Evolutionary conservation across 2,113 vertebrate genomes (phyloP), one percentile per base, ranked within the genome.

Genomic region (Capricornis sumatraensis): DNA sequence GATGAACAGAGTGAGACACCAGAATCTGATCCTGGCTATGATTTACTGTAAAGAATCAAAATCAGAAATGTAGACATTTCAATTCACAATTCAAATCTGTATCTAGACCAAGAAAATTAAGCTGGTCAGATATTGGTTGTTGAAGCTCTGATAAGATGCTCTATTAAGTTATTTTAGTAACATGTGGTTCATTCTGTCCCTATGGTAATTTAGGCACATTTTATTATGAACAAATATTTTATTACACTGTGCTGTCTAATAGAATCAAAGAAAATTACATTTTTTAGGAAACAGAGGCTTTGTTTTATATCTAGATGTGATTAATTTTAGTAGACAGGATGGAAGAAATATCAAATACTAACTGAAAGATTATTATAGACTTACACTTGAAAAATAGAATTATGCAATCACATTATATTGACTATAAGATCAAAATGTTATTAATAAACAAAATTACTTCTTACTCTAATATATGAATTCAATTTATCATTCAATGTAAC

Each of bases 381-480:
- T 95, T 89, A 71, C 8, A 21, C 6, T 92, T 55, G 13, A 97
- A 95, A 95, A 96, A 96, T 67, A 84, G n/a, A 95, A 89, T 86
- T 94, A 16, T 79, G 0, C 33, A 94, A 90, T 90, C 40, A 5
- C 81, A 74, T 96, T 27, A 36, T 74, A 97, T 83, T 88, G 53
- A 96, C 82, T 79, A 62, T 40, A 97, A 97, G 53, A 96, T 94
- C 27, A 97, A 52, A 92, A 67, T 88, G 3, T 76, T 95, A 95
- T 64, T 92, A 90, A 96, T 95, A 95, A 94, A 89, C 28, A 92
- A 93, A 97, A 96, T 96, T 81, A 52, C 16, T 96, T 97, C 21
- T 95, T 87, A 86, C 23, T 97, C 85, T 94, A 92, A 88, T 57
- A 94, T 86, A 57, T 84, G 16, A 87, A 91, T 96, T 95, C 83